These are phyloP conservation scores for Drosophila formosana DNA, from an alignment of 2,888 invertebrate genomes.

Conservation along the genomic window DNA sequence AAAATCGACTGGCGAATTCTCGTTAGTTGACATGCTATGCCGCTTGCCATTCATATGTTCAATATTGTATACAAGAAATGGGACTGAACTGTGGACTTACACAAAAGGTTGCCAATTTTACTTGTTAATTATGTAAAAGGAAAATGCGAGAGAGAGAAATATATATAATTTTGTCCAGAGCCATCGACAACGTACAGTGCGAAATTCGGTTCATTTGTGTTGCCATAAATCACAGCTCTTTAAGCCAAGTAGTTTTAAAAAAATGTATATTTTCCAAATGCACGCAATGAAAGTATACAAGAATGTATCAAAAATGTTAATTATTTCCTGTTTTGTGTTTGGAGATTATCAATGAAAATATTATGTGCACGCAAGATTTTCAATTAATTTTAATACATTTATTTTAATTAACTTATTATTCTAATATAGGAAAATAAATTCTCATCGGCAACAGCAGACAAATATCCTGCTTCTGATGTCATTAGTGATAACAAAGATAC, in stretches of 20 bases:
- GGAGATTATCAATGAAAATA: too few species aligned
- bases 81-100: slow-evolving; percentile 29
- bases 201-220: slow-evolving; percentile 61
- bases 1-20: slow-evolving; percentile 41
- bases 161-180: slow-evolving; percentile 59
- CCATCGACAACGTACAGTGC: slow-evolving; percentile 36
- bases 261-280: background rate
- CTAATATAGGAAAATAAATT: background rate
- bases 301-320: background rate
- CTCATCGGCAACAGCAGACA: slow-evolving; percentile 4
- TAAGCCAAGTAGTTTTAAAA: background rate
- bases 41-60: slow-evolving; percentile 41
- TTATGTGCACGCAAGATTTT: slow-evolving; percentile 16
- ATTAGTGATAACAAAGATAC: slow-evolving; percentile 68
- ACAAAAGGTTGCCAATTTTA: slow-evolving; percentile 73
- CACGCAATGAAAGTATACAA: background rate
- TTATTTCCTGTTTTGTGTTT: too few species aligned
- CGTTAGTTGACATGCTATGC: slow-evolving; percentile 69
- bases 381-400: slow-evolving; percentile 72
- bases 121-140: slow-evolving; percentile 70
- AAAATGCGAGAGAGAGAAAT: slow-evolving; percentile 30
- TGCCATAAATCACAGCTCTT: background rate
- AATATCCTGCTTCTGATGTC: slow-evolving; percentile 54
- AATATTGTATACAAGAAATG: slow-evolving; percentile 56
- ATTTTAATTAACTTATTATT: slow-evolving; percentile 60